Evolutionary conservation across 1,140 invertebrate species (phyloP), one percentile per base, ranked within the genome.

Genomic region (Pseudoatta argentina): DNA sequence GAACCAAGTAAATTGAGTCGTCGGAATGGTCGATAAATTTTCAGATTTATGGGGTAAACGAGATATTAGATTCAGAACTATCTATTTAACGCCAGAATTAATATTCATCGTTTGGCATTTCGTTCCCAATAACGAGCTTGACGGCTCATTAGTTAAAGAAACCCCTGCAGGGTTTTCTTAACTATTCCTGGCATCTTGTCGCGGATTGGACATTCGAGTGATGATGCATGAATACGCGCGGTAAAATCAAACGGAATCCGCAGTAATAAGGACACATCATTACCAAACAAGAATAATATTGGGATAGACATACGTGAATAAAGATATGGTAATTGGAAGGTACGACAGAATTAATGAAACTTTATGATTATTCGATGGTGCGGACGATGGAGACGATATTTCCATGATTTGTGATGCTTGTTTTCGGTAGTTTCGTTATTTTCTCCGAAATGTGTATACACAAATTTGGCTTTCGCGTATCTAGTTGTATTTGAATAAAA

Each of bases 61-160:
- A n/a, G 14, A 18, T 2, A 63, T 21, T 44, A 53, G 44, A 51
- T 66, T 87, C 53, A 21, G 72, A 27, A 24, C 30, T 57, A 12
- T 27, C 73, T 55, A 34, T 59, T 63, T 83, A 81, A 24, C 66
- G n/a, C n/a, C 5, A 24, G 18, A 66, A 63, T 78, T 87, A 87
- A 87, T 90, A 90, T 90, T 89, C 78, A 85, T 87, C 88, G 67
- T 76, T 85, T 27, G 30, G 51, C 57, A 73, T 87, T 57, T 69
- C 27, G 48, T 69, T 82, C 30, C 48, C 53, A 16, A 10, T 87
- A 64, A 85, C 55, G 39, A 59, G 30, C 30, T 61, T 48, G 67
- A 75, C 24, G 88, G 69, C 53, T 90, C 89, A 81, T 87, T 81
- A 90, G 64, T 73, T 63, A 39, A 64, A 75, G 59, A 77, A 78